Percentiles rank a stretch among this genome's conserved stretches.
These are phyloP conservation scores for Trematomus loennbergii DNA, from an alignment of 2,113 vertebrate genomes.

Conservation along the genomic window DNA sequence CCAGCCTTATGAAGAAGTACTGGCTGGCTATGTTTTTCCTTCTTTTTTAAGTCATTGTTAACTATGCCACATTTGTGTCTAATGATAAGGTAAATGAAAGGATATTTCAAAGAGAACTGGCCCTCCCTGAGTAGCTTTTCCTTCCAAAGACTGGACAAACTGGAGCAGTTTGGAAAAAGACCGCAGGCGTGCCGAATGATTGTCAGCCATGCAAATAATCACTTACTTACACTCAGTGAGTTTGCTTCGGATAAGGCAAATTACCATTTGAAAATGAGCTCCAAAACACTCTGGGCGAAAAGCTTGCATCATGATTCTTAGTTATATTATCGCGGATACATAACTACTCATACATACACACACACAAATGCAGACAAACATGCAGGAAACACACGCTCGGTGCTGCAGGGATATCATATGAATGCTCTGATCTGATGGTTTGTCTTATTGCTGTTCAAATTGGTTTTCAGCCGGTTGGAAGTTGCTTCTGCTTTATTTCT, in stretches of 20 bases:
- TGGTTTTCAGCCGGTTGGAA: slow-evolving; percentile 55
- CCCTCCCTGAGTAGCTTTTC: slow-evolving; percentile 84
- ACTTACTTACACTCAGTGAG: slow-evolving; percentile 96
- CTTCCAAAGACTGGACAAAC: slow-evolving; percentile 90
- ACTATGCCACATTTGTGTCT: slow-evolving; percentile 73
- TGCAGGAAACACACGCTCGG: slow-evolving; percentile 26
- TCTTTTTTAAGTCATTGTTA: slow-evolving; percentile 51
- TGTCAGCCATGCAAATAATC: slow-evolving; percentile 99
- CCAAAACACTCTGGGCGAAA: slow-evolving; percentile 95
- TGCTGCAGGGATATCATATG: slow-evolving; percentile 62
- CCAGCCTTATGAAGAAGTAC: slow-evolving; percentile 55
- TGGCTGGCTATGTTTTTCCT: slow-evolving; percentile 22
- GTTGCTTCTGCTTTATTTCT: slow-evolving; percentile 31
- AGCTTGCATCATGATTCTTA: slow-evolving; percentile 89
- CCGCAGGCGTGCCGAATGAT: slow-evolving; percentile 91
- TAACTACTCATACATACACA: slow-evolving; percentile 53
- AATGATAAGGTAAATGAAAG: slow-evolving; percentile 83
- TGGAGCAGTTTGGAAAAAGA: slow-evolving; percentile 92
- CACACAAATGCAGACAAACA: slow-evolving; percentile 51
- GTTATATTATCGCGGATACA: slow-evolving; percentile 80
- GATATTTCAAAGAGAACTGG: slow-evolving; percentile 86
- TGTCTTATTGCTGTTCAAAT: slow-evolving; percentile 54
- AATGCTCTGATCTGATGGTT: slow-evolving; percentile 52
- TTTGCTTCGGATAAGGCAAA: slow-evolving; percentile 96
- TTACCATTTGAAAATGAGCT: slow-evolving; percentile 98